Conservation (phyloP, 2,888 invertebrate species). For the Nomada fabriciana region DNA sequence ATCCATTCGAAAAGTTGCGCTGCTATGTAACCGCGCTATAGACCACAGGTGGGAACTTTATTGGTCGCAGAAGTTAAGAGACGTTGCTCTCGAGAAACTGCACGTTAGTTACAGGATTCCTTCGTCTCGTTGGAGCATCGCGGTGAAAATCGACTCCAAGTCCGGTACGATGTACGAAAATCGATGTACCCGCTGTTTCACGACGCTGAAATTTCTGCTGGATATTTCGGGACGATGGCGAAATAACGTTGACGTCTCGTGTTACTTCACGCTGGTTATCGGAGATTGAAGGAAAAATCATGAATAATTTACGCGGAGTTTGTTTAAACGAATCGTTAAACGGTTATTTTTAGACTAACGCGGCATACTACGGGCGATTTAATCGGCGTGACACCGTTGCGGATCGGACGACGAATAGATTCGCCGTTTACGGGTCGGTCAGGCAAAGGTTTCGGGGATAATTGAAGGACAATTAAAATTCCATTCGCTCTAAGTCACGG, state of each 20-base stretch:
- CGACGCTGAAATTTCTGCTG: slow-evolving; percentile 5
- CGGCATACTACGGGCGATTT: background rate
- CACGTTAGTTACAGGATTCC: background rate
- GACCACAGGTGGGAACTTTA: slow-evolving; percentile 47
- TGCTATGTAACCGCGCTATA: slow-evolving; percentile 24
- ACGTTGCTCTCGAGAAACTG: background rate
- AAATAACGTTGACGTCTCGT: background rate
- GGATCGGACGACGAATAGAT: slow-evolving; percentile 22
- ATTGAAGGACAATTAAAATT: slow-evolving; percentile 61
- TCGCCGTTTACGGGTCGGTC: background rate
- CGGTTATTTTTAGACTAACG: slow-evolving; percentile 12
- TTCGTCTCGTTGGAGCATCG: background rate
- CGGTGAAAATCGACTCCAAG: slow-evolving; percentile 20
- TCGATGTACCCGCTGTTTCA: slow-evolving; percentile 43
- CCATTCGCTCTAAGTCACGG: slow-evolving; percentile 38
- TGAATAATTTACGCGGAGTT: background rate
- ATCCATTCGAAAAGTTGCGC: slow-evolving; percentile 34
- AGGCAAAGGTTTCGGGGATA: slow-evolving; percentile 25
- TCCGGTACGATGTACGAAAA: background rate
- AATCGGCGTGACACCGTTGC: background rate
- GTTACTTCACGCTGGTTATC: background rate
- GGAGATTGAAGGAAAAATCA: slow-evolving; percentile 22
- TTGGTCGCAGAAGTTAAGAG: slow-evolving; percentile 22
- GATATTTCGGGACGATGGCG: background rate
- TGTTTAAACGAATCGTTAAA: slow-evolving; percentile 34